These are phyloP conservation scores for Ophiodon elongatus DNA, from an alignment of 2,113 vertebrate species.

Conservation along the genomic window DNA sequence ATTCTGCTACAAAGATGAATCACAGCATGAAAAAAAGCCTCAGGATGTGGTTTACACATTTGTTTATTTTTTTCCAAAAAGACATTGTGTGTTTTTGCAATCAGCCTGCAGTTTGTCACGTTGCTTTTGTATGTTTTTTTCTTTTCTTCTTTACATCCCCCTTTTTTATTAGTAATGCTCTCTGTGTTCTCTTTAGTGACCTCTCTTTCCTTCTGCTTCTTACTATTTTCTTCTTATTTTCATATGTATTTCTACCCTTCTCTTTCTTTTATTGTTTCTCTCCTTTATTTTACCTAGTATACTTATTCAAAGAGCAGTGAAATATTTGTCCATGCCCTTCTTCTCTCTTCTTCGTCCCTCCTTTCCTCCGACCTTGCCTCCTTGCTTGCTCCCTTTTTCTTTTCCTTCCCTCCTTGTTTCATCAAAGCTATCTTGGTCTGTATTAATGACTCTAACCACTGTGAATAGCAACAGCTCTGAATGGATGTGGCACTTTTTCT, in stretches of 20 bases:
- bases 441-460: slow-evolving; percentile 65
- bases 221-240: not conserved
- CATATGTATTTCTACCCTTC: not conserved
- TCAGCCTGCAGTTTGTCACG: slow-evolving; percentile 26
- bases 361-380: slow-evolving; percentile 3
- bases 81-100: slow-evolving; percentile 32
- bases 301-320: slow-evolving; percentile 8
- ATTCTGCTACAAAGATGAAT: slow-evolving; percentile 19
- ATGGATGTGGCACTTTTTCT: slow-evolving; percentile 71
- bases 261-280: not conserved
- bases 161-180: not conserved
- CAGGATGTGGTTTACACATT: slow-evolving; percentile 34
- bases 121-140: not conserved
- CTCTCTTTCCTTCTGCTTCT: not conserved
- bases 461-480: slow-evolving; percentile 56
- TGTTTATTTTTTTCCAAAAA: slow-evolving; percentile 33
- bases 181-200: not conserved
- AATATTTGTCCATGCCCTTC: not conserved
- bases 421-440: slow-evolving; percentile 49
- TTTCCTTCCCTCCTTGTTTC: slow-evolving; percentile 40
- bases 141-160: not conserved
- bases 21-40: slow-evolving; percentile 18
- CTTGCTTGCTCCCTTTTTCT: slow-evolving; percentile 10
- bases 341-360: not conserved
- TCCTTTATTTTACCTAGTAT: slow-evolving; percentile 17